These are phyloP conservation scores for Orbicella faveolata DNA, from an alignment of 64 coral and sea anemone genomes.

Conservation along the genomic window DNA sequence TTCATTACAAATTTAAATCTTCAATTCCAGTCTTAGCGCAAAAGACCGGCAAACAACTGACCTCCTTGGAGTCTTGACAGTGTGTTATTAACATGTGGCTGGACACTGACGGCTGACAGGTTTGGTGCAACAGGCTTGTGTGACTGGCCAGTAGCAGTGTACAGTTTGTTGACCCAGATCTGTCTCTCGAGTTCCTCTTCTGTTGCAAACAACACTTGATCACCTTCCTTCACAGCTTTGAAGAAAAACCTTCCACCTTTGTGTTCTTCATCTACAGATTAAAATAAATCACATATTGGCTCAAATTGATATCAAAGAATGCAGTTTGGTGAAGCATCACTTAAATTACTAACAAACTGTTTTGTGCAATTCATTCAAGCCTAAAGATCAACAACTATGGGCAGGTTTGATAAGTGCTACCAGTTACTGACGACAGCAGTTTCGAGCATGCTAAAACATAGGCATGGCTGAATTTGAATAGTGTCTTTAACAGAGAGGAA, in stretches of 20 bases:
- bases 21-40: not conserved
- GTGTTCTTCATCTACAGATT: slow-evolving; percentile 79
- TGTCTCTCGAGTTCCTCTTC: slow-evolving; percentile 95
- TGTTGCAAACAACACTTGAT: slow-evolving; percentile 81
- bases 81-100: slow-evolving; percentile 63
- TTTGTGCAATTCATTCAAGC: no score
- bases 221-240: slow-evolving; percentile 95
- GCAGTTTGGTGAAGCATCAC: no score
- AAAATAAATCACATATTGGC: not conserved
- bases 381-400: no score
- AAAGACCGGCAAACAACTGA: not conserved
- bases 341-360: no score
- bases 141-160: slow-evolving; percentile 93
- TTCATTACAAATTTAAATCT: no score
- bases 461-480: no score
- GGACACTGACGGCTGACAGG: slow-evolving; percentile 67
- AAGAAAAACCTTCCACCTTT: slow-evolving; percentile 93
- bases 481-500: no score
- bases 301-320: no score
- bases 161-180: slow-evolving; percentile 99
- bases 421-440: no score
- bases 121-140: slow-evolving; percentile 95
- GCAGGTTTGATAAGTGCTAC: no score
- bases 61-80: slow-evolving; percentile 80
- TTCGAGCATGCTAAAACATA: no score